phyloP scores from a whole-genome alignment of 2,797 vertebrate genomes.

The Xyrichtys novacula region DNA sequence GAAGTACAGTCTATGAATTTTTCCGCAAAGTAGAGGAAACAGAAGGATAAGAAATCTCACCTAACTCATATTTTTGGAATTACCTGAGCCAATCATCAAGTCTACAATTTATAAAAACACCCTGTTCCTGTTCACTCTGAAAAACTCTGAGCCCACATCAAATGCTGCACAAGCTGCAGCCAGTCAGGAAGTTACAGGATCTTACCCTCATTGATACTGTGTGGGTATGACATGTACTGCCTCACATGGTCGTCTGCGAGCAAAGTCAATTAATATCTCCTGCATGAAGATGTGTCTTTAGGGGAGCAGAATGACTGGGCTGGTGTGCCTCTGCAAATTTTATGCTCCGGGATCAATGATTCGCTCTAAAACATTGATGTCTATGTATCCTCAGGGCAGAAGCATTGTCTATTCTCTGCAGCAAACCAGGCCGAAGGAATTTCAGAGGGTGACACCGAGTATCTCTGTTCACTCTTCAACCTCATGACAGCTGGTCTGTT shows the following conservation, averaged over 20 bases:
- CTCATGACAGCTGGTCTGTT: not conserved
- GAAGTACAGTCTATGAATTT: too few relatives aligned
- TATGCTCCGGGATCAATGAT: slow-evolving; percentile 38
- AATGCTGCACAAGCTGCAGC: slow-evolving; percentile 7
- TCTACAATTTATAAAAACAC: too few relatives aligned
- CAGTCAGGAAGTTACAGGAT: not conserved
- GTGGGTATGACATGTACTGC: not conserved
- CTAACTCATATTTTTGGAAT: too few relatives aligned
- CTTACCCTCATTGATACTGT: slow-evolving; percentile 13
- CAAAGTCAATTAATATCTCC: slow-evolving; percentile 25
- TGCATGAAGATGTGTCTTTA: slow-evolving; percentile 24
- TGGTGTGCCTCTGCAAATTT: slow-evolving; percentile 39
- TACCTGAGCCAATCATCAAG: too few relatives aligned
- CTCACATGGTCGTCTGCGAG: slow-evolving; percentile 4
- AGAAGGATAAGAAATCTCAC: too few relatives aligned
- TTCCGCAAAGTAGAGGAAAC: too few relatives aligned
- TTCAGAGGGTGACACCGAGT: slow-evolving; percentile 33
- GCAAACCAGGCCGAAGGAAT: slow-evolving; percentile 45
- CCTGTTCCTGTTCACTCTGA: too few relatives aligned
- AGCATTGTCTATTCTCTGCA: slow-evolving; percentile 39
- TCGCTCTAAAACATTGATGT: slow-evolving; percentile 52
- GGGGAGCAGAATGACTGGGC: not conserved
- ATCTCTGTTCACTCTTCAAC: slow-evolving; percentile 26
- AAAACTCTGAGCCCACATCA: not conserved
- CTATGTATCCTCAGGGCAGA: slow-evolving; percentile 22